Percentiles rank a stretch among this genome's conserved stretches.
Evolutionary conservation across 1,140 invertebrate species (phyloP).

Genomic region (Brachionus sp.): DNA sequence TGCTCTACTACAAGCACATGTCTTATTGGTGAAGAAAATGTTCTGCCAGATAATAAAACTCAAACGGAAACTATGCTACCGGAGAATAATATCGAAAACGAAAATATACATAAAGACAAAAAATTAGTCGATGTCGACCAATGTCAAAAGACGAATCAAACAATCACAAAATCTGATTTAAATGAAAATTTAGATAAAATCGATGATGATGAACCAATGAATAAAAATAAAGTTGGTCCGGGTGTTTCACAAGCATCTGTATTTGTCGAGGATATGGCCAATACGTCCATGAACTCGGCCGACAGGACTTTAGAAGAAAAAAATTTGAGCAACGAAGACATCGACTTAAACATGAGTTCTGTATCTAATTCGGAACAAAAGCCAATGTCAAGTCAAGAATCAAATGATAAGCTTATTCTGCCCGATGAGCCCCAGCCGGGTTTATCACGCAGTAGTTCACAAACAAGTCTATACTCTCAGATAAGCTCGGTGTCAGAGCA

Average conservation of each 20-base stretch:
- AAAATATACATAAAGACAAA: not conserved
- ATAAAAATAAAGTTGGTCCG: not conserved
- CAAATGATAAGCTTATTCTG: not conserved
- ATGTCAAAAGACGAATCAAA: not conserved
- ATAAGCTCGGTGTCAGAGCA: constrained; percentile 7
- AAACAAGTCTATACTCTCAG: not conserved
- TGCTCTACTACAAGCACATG: too few relatives aligned
- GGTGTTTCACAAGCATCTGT: not conserved
- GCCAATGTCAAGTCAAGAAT: not conserved
- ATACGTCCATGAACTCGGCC: not conserved
- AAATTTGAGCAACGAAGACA: not conserved
- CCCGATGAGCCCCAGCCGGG: not conserved
- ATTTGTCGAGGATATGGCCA: not conserved
- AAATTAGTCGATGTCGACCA: not conserved
- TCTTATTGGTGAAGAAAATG: too few relatives aligned
- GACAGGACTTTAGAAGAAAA: not conserved
- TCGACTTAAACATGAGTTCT: not conserved
- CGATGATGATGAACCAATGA: not conserved
- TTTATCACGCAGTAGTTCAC: not conserved
- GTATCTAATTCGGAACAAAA: not conserved
- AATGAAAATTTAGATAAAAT: too few relatives aligned
- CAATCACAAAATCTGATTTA: not conserved
- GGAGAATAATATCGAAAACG: not conserved
- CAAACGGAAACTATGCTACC: not conserved
- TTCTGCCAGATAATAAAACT: not conserved